Percentiles rank a stretch among this genome's conserved stretches.
Evolutionary conservation across 2,888 invertebrate species (phyloP).

Genomic region (Pristionchus entomophagus): DNA sequence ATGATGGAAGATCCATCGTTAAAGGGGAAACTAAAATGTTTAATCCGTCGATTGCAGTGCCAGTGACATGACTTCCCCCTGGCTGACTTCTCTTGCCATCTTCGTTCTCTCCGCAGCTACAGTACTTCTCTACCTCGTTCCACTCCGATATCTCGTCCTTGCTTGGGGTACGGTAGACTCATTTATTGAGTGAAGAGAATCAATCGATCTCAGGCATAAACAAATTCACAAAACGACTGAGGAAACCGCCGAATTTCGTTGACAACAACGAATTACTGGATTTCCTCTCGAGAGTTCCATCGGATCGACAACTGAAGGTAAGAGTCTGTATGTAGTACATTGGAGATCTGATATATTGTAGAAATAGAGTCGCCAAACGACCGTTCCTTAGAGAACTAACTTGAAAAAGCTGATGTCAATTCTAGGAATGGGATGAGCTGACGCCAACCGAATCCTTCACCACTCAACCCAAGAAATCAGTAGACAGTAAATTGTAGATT

Average conservation of each 20-base stretch:
- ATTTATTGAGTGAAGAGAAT: neutral
- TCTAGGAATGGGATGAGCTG: neutral
- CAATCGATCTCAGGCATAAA: conserved; percentile 78
- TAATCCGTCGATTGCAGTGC: conserved; percentile 81
- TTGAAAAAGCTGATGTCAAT: neutral
- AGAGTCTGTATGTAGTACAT: neutral
- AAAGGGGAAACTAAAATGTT: neutral
- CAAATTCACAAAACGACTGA: conserved; percentile 93
- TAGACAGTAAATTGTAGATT: conserved; percentile 1
- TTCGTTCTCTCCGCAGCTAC: conserved; percentile 84
- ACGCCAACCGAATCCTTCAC: neutral
- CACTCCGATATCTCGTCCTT: conserved; percentile 90
- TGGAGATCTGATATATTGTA: neutral
- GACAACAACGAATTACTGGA: conserved; percentile 97
- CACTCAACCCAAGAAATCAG: conserved; percentile 17
- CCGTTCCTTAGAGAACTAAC: neutral
- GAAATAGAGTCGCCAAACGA: neutral
- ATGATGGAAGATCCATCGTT: too few species aligned
- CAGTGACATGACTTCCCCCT: conserved; percentile 96
- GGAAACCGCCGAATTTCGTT: conserved; percentile 94
- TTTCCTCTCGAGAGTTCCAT: conserved; percentile 92
- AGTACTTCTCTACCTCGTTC: conserved; percentile 89
- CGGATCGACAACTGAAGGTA: conserved; percentile 86
- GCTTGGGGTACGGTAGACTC: conserved; percentile 84
- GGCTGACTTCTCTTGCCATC: conserved; percentile 93